Conservation (phyloP, 2,113 vertebrate genomes). For the Gyps fulvus region DNA sequence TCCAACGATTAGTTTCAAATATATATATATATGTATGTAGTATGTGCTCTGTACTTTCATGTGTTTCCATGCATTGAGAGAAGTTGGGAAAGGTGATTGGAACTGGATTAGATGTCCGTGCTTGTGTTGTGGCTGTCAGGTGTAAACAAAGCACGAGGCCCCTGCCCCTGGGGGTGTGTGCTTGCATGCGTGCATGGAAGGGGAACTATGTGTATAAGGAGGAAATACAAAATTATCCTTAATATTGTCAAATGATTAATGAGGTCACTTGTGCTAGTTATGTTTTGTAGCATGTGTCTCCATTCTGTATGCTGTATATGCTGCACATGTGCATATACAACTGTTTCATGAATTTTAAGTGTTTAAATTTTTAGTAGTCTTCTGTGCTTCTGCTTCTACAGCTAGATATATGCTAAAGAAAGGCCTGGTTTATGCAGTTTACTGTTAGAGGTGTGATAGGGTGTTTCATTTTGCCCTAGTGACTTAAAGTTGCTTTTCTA, state of each 20-base stretch:
- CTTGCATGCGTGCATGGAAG: background rate
- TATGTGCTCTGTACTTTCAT: background rate
- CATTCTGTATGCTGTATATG: background rate
- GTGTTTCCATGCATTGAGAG: background rate
- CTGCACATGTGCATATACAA: rapidly evolving
- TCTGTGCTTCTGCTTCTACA: background rate
- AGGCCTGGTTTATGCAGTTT: background rate
- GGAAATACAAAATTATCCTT: background rate
- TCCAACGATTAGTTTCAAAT: background rate
- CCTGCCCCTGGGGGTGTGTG: background rate
- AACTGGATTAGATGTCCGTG: background rate
- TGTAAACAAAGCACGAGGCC: rapidly evolving
- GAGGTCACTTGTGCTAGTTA: background rate
- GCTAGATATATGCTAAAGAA: background rate
- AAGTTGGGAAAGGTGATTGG: background rate
- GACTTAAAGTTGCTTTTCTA: background rate
- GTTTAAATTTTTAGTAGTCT: background rate
- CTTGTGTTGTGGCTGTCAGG: background rate
- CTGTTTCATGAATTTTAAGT: background rate
- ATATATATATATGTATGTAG: background rate
- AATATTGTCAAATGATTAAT: background rate
- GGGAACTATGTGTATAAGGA: background rate
- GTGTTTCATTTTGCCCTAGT: background rate
- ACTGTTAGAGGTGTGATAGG: background rate
- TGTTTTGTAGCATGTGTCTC: background rate